Evolutionary conservation across 1,140 invertebrate species (phyloP).

Genomic region (Piezodorus guildinii): DNA sequence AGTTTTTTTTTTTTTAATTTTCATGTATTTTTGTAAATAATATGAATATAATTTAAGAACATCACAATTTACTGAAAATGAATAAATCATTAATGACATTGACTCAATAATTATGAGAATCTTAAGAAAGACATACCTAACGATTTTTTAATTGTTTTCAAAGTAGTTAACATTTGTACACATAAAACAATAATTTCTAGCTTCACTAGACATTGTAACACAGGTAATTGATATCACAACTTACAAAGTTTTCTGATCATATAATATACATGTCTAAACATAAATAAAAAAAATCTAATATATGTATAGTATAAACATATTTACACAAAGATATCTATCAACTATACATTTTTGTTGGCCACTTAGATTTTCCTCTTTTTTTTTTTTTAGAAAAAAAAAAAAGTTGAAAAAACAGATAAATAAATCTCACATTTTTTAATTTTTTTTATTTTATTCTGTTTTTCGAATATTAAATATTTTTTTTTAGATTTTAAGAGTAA

Average conservation of each 20-base stretch:
- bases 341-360: conserved; percentile 11
- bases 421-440: no score
- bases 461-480: no score
- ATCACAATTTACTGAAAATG: background rate
- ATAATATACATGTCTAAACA: background rate
- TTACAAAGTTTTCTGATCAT: conserved; percentile 6
- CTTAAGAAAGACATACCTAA: no score
- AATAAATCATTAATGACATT: background rate
- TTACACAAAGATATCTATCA: background rate
- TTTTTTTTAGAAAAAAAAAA: no score
- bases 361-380: background rate
- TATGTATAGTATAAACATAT: conserved; percentile 10
- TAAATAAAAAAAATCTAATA: background rate
- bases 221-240: conserved; percentile 3
- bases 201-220: no score
- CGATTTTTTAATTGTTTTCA: background rate
- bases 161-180: background rate
- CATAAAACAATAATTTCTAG: conserved; percentile 4
- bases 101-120: no score
- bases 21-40: background rate
- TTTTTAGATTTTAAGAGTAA: no score
- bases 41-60: conserved; percentile 4
- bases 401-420: no score
- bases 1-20: conserved; percentile 1
- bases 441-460: no score